phyloP scores from a whole-genome alignment of 1,140 invertebrate genomes.

The Drosophila kurseongensis region DNA sequence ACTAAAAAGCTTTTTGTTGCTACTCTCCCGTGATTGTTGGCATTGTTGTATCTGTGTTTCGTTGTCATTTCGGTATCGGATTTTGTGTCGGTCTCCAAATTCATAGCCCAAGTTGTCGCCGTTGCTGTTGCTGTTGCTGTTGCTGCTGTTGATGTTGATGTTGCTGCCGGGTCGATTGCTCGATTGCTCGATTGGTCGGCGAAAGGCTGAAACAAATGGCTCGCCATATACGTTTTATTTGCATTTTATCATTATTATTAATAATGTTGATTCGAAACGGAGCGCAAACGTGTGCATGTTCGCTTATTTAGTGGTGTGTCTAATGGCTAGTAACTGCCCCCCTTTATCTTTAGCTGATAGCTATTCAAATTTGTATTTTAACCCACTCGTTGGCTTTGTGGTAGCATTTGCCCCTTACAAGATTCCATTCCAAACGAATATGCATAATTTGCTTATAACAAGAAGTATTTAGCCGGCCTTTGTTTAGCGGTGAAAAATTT shows the following conservation, averaged over 20 bases:
- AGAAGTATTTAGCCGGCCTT: constrained; percentile 31
- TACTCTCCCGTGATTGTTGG: constrained; percentile 59
- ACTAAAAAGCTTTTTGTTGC: constrained; percentile 82
- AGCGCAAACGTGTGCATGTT: constrained; percentile 53
- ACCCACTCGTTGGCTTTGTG: constrained; percentile 15
- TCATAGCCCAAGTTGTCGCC: constrained; percentile 34
- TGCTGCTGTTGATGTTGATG: not conserved
- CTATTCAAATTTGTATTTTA: constrained; percentile 64
- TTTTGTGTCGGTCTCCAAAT: constrained; percentile 50
- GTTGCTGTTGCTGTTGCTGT: too few species aligned
- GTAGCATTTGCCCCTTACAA: constrained; percentile 37
- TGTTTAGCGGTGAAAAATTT: constrained; percentile 20
- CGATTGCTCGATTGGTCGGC: constrained; percentile 49
- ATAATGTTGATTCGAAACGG: constrained; percentile 68
- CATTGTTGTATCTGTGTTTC: constrained; percentile 64
- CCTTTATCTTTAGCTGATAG: constrained; percentile 61
- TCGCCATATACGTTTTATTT: constrained; percentile 56
- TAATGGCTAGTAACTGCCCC: constrained; percentile 69
- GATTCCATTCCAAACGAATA: constrained; percentile 17
- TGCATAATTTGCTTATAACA: constrained; percentile 40
- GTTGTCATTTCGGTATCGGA: constrained; percentile 66
- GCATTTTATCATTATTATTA: constrained; percentile 74
- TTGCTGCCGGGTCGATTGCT: not conserved
- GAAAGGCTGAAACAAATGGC: constrained; percentile 72
- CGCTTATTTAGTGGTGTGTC: constrained; percentile 51